Evolutionary conservation across 2,888 invertebrate genomes (phyloP).

Genomic region (Drosophila mettleri): DNA sequence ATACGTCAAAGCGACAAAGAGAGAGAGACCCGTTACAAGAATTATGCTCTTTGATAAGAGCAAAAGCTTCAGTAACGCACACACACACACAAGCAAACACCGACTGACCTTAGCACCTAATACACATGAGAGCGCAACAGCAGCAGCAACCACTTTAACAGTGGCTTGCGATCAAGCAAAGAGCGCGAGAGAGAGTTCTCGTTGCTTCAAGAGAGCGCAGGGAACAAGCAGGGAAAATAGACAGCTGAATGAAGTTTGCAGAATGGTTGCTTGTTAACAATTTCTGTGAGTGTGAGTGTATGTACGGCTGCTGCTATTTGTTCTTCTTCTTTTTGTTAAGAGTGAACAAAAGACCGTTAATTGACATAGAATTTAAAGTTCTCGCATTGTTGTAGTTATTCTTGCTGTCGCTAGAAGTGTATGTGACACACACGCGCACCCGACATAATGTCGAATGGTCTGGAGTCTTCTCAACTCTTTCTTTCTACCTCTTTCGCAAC

Average conservation of each 20-base stretch:
- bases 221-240: constrained; percentile 12
- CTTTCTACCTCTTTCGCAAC: constrained; percentile 1
- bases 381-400: constrained; percentile 27
- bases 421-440: constrained; percentile 47
- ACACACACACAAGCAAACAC: constrained; percentile 56
- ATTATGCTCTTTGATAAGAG: constrained; percentile 9
- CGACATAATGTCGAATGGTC: constrained; percentile 45
- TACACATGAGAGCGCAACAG: constrained; percentile 5
- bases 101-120: constrained; percentile 69
- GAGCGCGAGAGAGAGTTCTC: background rate
- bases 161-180: constrained; percentile 16
- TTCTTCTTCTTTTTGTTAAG: constrained; percentile 29
- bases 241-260: constrained; percentile 42
- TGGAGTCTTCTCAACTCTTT: background rate
- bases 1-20: background rate
- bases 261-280: constrained; percentile 52
- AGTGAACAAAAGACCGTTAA: constrained; percentile 81
- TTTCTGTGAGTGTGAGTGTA: constrained; percentile 11
- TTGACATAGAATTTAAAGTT: constrained; percentile 77
- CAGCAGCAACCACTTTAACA: constrained; percentile 18
- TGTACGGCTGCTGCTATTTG: background rate
- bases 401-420: constrained; percentile 33
- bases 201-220: background rate
- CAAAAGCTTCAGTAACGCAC: constrained; percentile 23
- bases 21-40: background rate